Percentiles rank a stretch among this genome's conserved stretches.
Conservation (phyloP, 2,797 vertebrate species). For the Sardinella longiceps region DNA sequence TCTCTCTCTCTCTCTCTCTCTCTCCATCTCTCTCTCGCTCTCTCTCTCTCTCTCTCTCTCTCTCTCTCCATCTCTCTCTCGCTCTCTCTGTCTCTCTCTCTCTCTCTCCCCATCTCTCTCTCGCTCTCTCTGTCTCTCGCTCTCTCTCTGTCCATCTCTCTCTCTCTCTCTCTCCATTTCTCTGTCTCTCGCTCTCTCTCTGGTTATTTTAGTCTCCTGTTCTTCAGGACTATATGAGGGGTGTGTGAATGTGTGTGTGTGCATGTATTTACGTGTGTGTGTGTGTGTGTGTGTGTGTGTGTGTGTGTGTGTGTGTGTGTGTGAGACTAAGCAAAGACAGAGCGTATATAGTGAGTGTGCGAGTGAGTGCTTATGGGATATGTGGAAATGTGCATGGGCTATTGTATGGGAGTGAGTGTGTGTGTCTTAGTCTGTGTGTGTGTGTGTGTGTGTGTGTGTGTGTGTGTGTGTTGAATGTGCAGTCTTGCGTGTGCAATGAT, state of each 20-base stretch:
- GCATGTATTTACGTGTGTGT: not conserved
- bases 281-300: not conserved
- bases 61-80: not conserved
- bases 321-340: not conserved
- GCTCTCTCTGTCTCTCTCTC: constrained; percentile 14
- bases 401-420: not conserved
- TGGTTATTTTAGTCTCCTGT: constrained; percentile 35
- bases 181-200: constrained; percentile 14
- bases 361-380: not conserved
- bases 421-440: not conserved
- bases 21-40: not conserved
- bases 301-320: not conserved
- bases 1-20: not conserved
- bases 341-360: not conserved
- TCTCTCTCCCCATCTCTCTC: not conserved
- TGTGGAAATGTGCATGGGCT: too few relatives aligned
- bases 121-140: not conserved
- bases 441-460: not conserved
- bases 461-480: not conserved
- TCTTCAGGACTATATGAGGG: not conserved
- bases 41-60: constrained; percentile 19
- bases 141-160: too few relatives aligned
- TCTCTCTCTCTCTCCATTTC: too few relatives aligned
- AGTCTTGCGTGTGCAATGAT: not conserved
- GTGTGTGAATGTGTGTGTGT: not conserved